Percentiles rank a stretch among this genome's conserved stretches.
Conservation (phyloP, 2,888 invertebrate species). For the Tipula vernalis region DNA sequence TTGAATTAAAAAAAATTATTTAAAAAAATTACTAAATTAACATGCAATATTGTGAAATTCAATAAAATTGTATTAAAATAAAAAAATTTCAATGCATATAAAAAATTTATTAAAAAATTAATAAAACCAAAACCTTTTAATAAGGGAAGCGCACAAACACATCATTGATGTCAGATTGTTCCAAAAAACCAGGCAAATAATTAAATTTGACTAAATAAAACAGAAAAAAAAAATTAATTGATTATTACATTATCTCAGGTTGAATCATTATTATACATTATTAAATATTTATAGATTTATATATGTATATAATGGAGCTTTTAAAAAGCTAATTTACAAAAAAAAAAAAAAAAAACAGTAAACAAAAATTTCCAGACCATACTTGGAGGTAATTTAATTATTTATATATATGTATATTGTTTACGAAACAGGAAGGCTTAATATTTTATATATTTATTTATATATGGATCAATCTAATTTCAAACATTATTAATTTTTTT, state of each 20-base stretch:
- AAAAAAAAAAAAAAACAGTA: not conserved
- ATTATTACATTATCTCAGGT: not conserved
- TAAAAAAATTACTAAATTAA: too few relatives aligned
- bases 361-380: not conserved
- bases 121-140: not conserved
- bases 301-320: not conserved
- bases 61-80: not conserved
- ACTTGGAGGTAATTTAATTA: not conserved
- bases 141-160: not conserved
- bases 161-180: not conserved
- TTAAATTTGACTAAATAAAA: not conserved
- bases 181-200: not conserved
- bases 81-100: not conserved
- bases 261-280: not conserved
- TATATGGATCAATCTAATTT: not conserved
- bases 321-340: not conserved
- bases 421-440: not conserved
- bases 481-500: not conserved
- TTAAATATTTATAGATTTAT: not conserved
- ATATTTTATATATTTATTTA: not conserved
- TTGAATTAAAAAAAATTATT: too few relatives aligned
- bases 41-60: too few relatives aligned
- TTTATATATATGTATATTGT: not conserved
- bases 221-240: not conserved
- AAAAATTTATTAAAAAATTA: not conserved